Percentiles rank a stretch among this genome's conserved stretches.
These are phyloP conservation scores for Periophthalmus magnuspinnatus DNA, from an alignment of 2,797 vertebrate genomes.

Conservation along the genomic window DNA sequence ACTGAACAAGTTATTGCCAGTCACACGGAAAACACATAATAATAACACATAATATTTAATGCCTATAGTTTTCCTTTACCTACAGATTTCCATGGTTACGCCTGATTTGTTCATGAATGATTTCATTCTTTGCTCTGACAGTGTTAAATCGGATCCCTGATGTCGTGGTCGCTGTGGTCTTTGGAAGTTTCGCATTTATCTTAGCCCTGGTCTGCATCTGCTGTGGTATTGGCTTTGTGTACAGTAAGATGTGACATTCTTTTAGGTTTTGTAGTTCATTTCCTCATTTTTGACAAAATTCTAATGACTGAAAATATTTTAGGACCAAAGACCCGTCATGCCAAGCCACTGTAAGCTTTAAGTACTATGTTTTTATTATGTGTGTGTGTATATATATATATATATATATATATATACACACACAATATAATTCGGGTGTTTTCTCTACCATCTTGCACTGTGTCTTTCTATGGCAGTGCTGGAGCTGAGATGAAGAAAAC, in stretches of 20 bases:
- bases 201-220: conserved; percentile 56
- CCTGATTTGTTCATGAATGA: neutral
- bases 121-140: conserved; percentile 28
- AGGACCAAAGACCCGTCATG: conserved; percentile 48
- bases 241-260: conserved; percentile 58
- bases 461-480: conserved; percentile 28
- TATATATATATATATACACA: too few relatives aligned
- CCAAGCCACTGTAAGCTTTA: conserved; percentile 55
- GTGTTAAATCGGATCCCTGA: conserved; percentile 59
- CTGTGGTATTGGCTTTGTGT: conserved; percentile 53
- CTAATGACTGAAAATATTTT: neutral
- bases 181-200: conserved; percentile 61
- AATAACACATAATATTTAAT: too few relatives aligned
- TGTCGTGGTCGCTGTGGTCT: conserved; percentile 50
- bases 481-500: conserved; percentile 40
- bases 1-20: too few relatives aligned
- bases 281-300: neutral
- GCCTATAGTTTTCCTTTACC: too few relatives aligned
- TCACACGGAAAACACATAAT: too few relatives aligned
- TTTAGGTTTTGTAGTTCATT: neutral
- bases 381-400: too few relatives aligned
- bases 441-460: neutral
- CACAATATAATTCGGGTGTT: neutral
- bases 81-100: neutral
- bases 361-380: neutral